A percentile compares a stretch with the other conserved stretches of the same genome.
Evolutionary conservation across 2,113 vertebrate species (phyloP).

Genomic region (Cyprinodon brontotheroides): DNA sequence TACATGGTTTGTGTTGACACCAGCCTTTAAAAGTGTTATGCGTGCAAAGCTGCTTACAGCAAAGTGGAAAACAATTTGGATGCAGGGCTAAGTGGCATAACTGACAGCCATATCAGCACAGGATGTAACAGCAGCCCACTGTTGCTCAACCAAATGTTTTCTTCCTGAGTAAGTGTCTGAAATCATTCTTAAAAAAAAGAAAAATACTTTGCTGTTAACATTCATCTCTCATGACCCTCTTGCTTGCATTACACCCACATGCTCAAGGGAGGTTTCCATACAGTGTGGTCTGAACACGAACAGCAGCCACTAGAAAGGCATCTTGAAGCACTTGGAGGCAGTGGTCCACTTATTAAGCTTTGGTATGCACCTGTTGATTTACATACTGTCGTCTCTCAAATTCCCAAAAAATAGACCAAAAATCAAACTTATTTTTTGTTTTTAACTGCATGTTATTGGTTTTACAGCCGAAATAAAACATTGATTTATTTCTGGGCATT

Average conservation of each 20-base stretch:
- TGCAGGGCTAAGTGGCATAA: constrained; percentile 1
- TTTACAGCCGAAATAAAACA: neutral
- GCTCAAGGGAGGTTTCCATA: constrained; percentile 43
- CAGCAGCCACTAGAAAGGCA: constrained; percentile 61
- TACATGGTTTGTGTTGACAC: constrained; percentile 19
- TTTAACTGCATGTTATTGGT: neutral
- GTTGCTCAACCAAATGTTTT: constrained; percentile 10
- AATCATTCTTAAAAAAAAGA: constrained; percentile 4
- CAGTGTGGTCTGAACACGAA: constrained; percentile 64
- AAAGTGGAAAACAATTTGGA: neutral
- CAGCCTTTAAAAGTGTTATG: constrained; percentile 19
- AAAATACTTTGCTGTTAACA: constrained; percentile 24
- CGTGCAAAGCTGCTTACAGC: neutral
- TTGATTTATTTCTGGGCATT: neutral
- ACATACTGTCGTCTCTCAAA: constrained; percentile 78
- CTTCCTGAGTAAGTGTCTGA: constrained; percentile 29
- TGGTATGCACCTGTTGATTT: constrained; percentile 79
- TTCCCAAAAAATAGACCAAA: constrained; percentile 73
- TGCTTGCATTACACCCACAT: constrained; percentile 40
- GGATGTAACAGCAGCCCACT: constrained; percentile 13
- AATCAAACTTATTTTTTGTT: constrained; percentile 31
- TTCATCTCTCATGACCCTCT: constrained; percentile 28
- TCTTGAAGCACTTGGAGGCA: constrained; percentile 78
- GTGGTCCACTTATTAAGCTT: constrained; percentile 65
- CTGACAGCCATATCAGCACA: constrained; percentile 4